Base-by-base conservation (phyloP, 2,797 vertebrate species). In the Diplodus sargus region DNA sequence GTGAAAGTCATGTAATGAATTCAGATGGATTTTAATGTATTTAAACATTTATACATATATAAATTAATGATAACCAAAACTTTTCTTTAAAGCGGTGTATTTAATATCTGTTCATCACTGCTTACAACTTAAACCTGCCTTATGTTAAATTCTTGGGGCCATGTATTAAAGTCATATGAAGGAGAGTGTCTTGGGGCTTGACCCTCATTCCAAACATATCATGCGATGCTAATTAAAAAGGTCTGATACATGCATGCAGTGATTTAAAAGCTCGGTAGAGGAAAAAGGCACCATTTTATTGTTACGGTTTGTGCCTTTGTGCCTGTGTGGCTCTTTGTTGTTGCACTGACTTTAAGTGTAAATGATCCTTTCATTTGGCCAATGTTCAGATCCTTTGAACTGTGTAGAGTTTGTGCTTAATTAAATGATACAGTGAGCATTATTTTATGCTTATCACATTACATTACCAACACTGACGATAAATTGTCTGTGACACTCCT, bases 221-320 rank as follows among this genome's bases (percentile, higher is more conserved):
- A 67, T 56, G 62, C 70, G 48, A 77, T 63, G 54, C 60, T 56
- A 68, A 83, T 85, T 86, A 79, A 78, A 85, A 74, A 80, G 34
- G 70, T 70, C 51, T 70, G 56, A 83, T 62, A 70, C 54, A 69
- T 68, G 18, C 56, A 60, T 56, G 60, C 60, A 57, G 56, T 62
- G n/a, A 84, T 79, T 82, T 70, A 73, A 74, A 65, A 61, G 54
- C 59, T 43, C 5, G 64, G 45, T 81, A 18, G 16, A 45, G 52
- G 63, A 47, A 43, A 70, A 18, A 34, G 30, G 15, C 16, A 0
- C 23, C 54, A 20, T 76, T 81, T 42, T 39, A 25, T 17, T 49
- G 49, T 39, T 61, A 42, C 73, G 53, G 43, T 72, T 53, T 70
- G 11, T 25, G 59, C 25, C 47, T 81, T 68, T 34, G 34, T 34